phyloP scores from a whole-genome alignment of 2,113 vertebrate species.

The Perccottus glenii region DNA sequence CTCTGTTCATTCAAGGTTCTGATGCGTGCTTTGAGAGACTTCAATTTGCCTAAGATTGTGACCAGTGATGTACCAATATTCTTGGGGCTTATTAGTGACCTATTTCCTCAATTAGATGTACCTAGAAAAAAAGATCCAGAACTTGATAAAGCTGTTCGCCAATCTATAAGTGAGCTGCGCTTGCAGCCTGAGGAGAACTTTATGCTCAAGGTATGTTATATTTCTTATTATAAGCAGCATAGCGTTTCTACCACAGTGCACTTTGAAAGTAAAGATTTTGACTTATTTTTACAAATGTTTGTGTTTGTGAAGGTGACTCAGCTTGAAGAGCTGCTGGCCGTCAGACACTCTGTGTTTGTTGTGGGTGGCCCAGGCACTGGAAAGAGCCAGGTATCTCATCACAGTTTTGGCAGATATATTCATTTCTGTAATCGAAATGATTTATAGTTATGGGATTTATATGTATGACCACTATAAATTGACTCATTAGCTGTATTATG shows the following conservation, averaged over 20 bases:
- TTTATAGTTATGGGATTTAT: not conserved
- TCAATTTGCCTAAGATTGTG: slow-evolving; percentile 84
- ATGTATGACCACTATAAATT: not conserved
- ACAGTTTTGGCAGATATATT: not conserved
- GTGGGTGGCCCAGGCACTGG: slow-evolving; percentile 80
- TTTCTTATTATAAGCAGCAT: not conserved
- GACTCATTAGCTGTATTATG: not conserved
- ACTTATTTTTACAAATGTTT: not conserved
- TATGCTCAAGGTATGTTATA: slow-evolving; percentile 81
- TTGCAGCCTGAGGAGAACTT: slow-evolving; percentile 90
- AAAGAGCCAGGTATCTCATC: slow-evolving; percentile 76
- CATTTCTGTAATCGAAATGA: not conserved
- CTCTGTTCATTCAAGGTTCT: slow-evolving; percentile 67
- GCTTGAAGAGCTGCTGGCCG: slow-evolving; percentile 77
- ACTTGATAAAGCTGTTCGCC: slow-evolving; percentile 84
- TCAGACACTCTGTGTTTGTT: slow-evolving; percentile 80
- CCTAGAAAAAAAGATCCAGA: slow-evolving; percentile 76
- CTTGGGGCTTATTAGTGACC: slow-evolving; percentile 82
- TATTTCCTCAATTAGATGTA: slow-evolving; percentile 83
- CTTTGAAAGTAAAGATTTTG: not conserved
- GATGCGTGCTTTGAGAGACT: slow-evolving; percentile 84
- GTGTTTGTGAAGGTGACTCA: slow-evolving; percentile 74
- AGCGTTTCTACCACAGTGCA: not conserved
- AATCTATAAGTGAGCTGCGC: slow-evolving; percentile 79
- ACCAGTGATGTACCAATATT: slow-evolving; percentile 83